Conservation (phyloP, 2,797 vertebrate species). For the Octomys mimax region DNA sequence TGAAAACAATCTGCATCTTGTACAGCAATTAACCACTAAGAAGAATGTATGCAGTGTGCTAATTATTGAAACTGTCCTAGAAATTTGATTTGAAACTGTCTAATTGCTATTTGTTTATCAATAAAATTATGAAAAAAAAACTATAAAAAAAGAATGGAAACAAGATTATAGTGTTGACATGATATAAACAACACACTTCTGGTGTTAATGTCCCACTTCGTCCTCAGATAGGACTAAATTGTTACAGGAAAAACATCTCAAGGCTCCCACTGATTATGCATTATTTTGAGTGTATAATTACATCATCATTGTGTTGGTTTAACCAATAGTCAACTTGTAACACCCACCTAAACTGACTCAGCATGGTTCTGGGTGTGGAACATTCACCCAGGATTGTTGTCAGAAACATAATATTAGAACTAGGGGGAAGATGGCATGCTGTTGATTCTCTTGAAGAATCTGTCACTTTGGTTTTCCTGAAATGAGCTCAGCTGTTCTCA, state of each 20-base stretch:
- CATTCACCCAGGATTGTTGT: not conserved
- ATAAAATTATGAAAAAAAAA: too few relatives aligned
- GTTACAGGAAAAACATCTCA: not conserved
- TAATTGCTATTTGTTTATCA: too few relatives aligned
- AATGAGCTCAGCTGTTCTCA: not conserved
- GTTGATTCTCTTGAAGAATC: not conserved
- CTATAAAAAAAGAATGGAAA: not conserved
- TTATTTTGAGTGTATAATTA: not conserved
- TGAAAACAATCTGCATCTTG: too few relatives aligned
- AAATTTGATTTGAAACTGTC: too few relatives aligned
- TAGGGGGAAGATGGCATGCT: not conserved
- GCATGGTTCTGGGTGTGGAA: not conserved
- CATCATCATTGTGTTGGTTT: not conserved
- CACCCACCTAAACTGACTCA: not conserved
- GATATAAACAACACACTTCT: not conserved
- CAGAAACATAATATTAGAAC: not conserved
- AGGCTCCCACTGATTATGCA: not conserved
- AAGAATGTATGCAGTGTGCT: too few relatives aligned
- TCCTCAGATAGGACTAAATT: not conserved
- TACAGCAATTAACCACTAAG: too few relatives aligned
- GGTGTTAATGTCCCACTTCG: not conserved
- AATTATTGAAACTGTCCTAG: too few relatives aligned
- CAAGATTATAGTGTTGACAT: not conserved
- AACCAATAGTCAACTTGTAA: not conserved
- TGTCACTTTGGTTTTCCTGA: not conserved